Percentiles rank a stretch among this genome's conserved stretches.
These are phyloP conservation scores for Ophiodon elongatus DNA, from an alignment of 2,113 vertebrate species.

Conservation along the genomic window DNA sequence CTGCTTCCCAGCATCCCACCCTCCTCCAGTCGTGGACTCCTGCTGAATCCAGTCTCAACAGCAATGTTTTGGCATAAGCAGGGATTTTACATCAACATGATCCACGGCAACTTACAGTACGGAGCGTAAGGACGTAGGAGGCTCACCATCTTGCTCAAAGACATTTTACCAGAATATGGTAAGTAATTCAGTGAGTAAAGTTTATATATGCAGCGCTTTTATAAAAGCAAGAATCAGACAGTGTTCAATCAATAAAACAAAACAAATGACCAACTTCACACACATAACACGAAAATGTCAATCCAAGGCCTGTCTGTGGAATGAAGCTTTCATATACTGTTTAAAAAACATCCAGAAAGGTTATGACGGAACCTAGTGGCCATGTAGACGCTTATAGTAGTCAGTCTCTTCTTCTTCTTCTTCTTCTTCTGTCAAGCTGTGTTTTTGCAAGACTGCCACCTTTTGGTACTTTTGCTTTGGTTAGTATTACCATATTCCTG, in stretches of 20 bases:
- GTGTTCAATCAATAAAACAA: not conserved
- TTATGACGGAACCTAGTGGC: not conserved
- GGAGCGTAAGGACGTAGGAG: not conserved
- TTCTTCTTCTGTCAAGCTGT: not conserved
- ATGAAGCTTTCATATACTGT: not conserved
- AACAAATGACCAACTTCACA: constrained; percentile 15
- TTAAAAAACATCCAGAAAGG: not conserved
- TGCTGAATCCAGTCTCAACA: constrained; percentile 47
- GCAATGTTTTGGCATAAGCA: constrained; percentile 38
- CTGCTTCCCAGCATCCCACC: constrained; percentile 62
- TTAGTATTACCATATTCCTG: not conserved
- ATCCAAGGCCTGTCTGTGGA: not conserved
- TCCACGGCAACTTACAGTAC: not conserved
- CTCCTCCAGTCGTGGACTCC: constrained; percentile 45
- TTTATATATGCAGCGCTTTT: not conserved
- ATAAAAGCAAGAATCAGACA: not conserved
- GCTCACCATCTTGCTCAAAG: constrained; percentile 4
- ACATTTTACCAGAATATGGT: not conserved
- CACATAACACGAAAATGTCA: not conserved
- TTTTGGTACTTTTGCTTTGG: not conserved
- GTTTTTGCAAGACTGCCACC: not conserved
- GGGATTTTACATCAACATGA: constrained; percentile 24
- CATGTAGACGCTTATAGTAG: not conserved
- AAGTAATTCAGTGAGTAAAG: not conserved
- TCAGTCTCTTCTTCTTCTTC: too few species aligned